Evolutionary conservation across 1,140 invertebrate genomes (phyloP).

Genomic region (Lordiphosa clarofinis): DNA sequence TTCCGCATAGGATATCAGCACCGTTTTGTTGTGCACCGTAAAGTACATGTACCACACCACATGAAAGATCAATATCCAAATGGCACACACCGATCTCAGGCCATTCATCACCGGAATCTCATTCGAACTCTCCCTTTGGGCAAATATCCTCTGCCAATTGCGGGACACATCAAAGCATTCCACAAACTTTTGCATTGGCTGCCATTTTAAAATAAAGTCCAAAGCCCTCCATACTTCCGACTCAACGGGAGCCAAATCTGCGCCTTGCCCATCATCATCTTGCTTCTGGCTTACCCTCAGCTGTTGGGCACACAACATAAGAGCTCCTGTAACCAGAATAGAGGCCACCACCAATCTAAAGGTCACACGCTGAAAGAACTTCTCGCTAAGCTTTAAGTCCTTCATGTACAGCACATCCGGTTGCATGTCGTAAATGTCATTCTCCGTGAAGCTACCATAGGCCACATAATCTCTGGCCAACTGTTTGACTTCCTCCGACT

Average conservation of each 20-base stretch:
- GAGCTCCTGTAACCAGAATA: conserved; percentile 47
- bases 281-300: conserved; percentile 37
- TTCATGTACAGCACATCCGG: conserved; percentile 73
- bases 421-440: conserved; percentile 65
- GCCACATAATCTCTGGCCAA: conserved; percentile 57
- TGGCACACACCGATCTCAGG: conserved; percentile 68
- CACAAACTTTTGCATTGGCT: conserved; percentile 48
- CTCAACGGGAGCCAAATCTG: conserved; percentile 41
- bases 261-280: conserved; percentile 14
- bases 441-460: conserved; percentile 41
- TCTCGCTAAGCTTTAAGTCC: conserved; percentile 55
- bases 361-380: conserved; percentile 55
- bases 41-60: conserved; percentile 78
- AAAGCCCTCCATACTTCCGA: conserved; percentile 56
- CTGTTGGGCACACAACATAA: conserved; percentile 62
- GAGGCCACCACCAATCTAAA: conserved; percentile 57
- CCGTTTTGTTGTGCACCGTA: conserved; percentile 70
- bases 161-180: conserved; percentile 66
- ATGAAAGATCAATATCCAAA: conserved; percentile 73
- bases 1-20: conserved; percentile 67
- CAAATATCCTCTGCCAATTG: conserved; percentile 55
- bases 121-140: conserved; percentile 24
- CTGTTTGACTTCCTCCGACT: conserved; percentile 58
- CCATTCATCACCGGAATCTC: conserved; percentile 77
- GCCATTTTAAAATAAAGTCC: conserved; percentile 38